Base-by-base conservation (phyloP, 2,113 vertebrate genomes). In the Puntigrus tetrazona region DNA sequence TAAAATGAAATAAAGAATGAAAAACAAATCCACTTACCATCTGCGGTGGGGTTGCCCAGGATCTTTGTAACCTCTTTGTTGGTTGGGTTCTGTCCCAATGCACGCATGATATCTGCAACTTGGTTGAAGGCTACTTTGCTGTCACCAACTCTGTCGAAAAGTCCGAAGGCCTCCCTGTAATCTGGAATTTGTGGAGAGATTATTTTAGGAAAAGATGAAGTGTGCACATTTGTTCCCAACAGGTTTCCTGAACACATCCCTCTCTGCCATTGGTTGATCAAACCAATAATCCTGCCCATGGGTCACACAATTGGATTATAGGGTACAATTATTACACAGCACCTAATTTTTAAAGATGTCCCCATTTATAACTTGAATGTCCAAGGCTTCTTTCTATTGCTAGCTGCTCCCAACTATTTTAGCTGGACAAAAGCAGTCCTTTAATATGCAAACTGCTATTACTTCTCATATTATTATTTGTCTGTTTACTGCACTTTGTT, bases 51-150 rank as follows among this genome's bases (percentile, higher is more conserved):
- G 84, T 94, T 96, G 78, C 96, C 97, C 87, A 99, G 92, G 70
- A 99, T 92, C 83, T 94, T 96, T 89, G 81, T 93, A 89, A 99
- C 89, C 81, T 99, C 98, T 25, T 97, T 96, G 93, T 99, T 99
- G 92, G 98, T 99, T 79, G 98, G 98, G 92, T 99, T 99, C 94
- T 99, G 98, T 86, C 98, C 98, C 87, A 99, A 95, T 1, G 98
- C 98, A 9, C 98, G 96, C 92, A 99, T 94, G 89, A 99, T 95
- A 86, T 99, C 98, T 0, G 97, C 98, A 43, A 99, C 95, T 93
- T 99, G 98, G 95, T 90, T 95, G 91, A 94, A 95, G 63, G 95
- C 94, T 92, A 99, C 96, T 92, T 98, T 99, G 94, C 78, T 88
- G 88, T 99, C 96, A 10, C 98, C 98, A 72, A 97, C 97, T 91